Evolutionary conservation across 35 echinoderm and acorn worm genomes (phyloP), one percentile per base, ranked within the genome.

Genomic region (Apostichopus californicus): DNA sequence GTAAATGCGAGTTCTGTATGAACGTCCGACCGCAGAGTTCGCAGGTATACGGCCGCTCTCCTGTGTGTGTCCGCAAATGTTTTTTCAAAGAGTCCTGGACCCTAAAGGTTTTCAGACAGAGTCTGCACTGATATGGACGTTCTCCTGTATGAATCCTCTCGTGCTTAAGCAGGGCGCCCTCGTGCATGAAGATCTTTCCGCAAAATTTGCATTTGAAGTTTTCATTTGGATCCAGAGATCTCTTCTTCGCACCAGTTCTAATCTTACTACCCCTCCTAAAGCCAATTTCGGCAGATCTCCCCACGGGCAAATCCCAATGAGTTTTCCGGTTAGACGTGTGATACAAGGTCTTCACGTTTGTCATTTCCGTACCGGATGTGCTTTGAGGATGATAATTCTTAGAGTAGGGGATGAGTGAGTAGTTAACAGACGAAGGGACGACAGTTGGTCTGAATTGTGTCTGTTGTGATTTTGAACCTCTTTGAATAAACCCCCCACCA

Each of bases 141-240:
- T 85, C 81, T 52, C 81, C 81, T 18, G 81, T 85, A 58, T 85
- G 81, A 9, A 85, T 59, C 21, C 81, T 85, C 52, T 85, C 81
- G 22, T 85, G 81, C 21, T 14, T 22, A 24, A 54, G 56, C 17
- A 58, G 6, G 57, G 17, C 58, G 17, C 81, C 58, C 11, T 15
- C 17, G 0, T 59, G 81, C 22, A 17, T 2, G 57, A 85, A 85
- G 28, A 10, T n/a, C 20, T 59, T 56, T 17, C 81, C 17, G 22
- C 81, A 85, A 85, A 85, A 85, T 58, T 52, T 56, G 18, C 81
- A 85, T 25, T 85, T 75, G 14, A 75, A 6, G 71, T 75, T 18
- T 4, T 75, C 17, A 18, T n/a, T 75, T 1, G 15, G 71, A 7
- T 18, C 13, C 6, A 75, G 71, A 6, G 17, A 18, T 7, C 12